Conservation (phyloP, 2,113 vertebrate genomes). For the Melanerpes aurifrons region DNA sequence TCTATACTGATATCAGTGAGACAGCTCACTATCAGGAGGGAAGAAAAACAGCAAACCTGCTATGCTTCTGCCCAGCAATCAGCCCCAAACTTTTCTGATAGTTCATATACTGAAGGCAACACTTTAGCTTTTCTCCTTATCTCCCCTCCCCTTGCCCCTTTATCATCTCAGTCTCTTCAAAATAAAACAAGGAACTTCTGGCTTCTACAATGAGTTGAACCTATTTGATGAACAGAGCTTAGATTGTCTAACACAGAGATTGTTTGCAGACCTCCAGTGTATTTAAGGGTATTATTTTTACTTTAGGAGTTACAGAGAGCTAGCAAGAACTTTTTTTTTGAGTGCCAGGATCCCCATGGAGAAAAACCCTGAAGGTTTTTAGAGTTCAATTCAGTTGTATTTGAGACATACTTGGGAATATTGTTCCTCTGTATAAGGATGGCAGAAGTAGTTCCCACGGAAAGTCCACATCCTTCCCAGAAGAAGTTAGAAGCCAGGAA, state of each 20-base stretch:
- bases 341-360: slow-evolving; percentile 22
- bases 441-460: not conserved
- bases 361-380: slow-evolving; percentile 17
- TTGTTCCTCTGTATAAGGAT: not conserved
- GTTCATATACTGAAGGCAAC: not conserved
- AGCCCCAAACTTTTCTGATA: not conserved
- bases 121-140: not conserved
- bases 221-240: slow-evolving; percentile 33
- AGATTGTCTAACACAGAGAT: slow-evolving; percentile 35
- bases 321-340: slow-evolving; percentile 29
- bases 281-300: slow-evolving; percentile 35
- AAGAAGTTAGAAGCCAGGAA: not conserved
- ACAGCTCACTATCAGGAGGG: not conserved
- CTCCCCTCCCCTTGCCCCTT: not conserved
- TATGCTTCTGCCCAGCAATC: not conserved
- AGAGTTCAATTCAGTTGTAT: not conserved
- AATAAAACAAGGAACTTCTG: slow-evolving; percentile 34
- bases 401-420: not conserved
- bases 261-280: slow-evolving; percentile 49
- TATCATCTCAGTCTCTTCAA: not conserved
- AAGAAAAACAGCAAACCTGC: not conserved
- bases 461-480: not conserved
- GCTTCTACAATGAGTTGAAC: slow-evolving; percentile 42
- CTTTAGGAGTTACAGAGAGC: not conserved
- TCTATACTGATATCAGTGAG: not conserved